Base-by-base conservation (phyloP, 2,797 vertebrate species). In the Falco peregrinus region DNA sequence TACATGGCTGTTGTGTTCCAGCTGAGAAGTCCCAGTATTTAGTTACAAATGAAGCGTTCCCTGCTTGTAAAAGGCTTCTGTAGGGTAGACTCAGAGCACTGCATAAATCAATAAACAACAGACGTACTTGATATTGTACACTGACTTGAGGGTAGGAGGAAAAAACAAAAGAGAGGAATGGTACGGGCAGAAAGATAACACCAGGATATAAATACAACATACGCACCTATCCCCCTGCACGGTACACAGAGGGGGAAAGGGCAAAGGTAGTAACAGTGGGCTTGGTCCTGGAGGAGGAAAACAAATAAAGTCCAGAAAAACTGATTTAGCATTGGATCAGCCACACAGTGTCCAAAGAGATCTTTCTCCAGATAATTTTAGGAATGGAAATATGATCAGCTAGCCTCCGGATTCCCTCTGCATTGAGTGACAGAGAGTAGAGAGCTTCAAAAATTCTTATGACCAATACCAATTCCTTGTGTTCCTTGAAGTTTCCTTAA, bases 61-160 rank as follows among this genome's bases (percentile, higher is more conserved):
- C 76, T 96, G 89, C 96, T 88, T 94, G 86, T 93, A 86, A 97
- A 95, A 97, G 84, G 70, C 64, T 95, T 96, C 82, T 93, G 91
- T 71, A 86, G 83, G 56, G 35, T 51, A 53, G 78, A 90, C 96
- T 96, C 76, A 48, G 97, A 96, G 93, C 94, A 84, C 91, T 95
- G 87, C 88, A 95, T 97, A 97, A 97, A 98, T 98, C 96, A 96
- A 97, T 97, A 95, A 84, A 78, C 87, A 95, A 91, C 79, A 93
- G 65, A 87, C 35, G 48, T 61, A 78, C 61, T 96, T 92, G 94
- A 83, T 93, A 83, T 74, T 93, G 86, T 74, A 79, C 64, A 73
- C 64, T 92, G 87, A 88, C 94, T 96, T 73, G 65, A 87, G 73
- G 78, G 90, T 56, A 84, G 78, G 37, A 95, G 50, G 2, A 35